A percentile compares a stretch with the other conserved stretches of the same genome.
Conservation (phyloP, 1,140 invertebrate genomes). For the Aphidius ervi region DNA sequence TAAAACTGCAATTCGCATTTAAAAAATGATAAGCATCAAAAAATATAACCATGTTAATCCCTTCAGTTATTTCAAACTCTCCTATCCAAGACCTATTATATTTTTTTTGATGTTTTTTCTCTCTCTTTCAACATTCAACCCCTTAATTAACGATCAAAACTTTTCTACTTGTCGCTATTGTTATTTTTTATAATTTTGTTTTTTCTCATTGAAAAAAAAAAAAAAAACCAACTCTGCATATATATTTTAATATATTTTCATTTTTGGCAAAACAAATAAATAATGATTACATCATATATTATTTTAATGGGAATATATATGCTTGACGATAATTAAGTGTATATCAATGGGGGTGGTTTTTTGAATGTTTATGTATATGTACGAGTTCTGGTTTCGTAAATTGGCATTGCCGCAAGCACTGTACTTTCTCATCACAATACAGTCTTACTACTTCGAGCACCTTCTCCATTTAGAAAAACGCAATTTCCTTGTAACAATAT, state of each 20-base stretch:
- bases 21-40: conserved; percentile 19
- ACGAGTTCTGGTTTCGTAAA: conserved; percentile 2
- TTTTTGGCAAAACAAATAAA: not conserved
- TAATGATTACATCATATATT: too few relatives aligned
- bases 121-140: conserved; percentile 28
- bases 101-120: conserved; percentile 14
- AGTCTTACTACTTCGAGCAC: conserved; percentile 20
- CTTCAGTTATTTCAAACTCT: conserved; percentile 37
- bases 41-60: conserved; percentile 16
- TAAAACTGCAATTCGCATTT: conserved; percentile 16
- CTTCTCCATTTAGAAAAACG: conserved; percentile 46
- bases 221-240: too few relatives aligned
- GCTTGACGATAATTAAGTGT: conserved; percentile 25
- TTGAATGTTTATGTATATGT: too few relatives aligned
- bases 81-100: conserved; percentile 38
- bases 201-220: not conserved
- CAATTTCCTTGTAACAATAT: conserved; percentile 53
- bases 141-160: conserved; percentile 43
- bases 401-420: conserved; percentile 20
- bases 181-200: conserved; percentile 3
- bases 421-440: conserved; percentile 2
- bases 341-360: conserved; percentile 7
- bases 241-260: not conserved
- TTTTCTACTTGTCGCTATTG: conserved; percentile 26
- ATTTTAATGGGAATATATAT: too few relatives aligned